Base-by-base conservation (phyloP, 1,140 invertebrate genomes). In the Drosophila navojoa region DNA sequence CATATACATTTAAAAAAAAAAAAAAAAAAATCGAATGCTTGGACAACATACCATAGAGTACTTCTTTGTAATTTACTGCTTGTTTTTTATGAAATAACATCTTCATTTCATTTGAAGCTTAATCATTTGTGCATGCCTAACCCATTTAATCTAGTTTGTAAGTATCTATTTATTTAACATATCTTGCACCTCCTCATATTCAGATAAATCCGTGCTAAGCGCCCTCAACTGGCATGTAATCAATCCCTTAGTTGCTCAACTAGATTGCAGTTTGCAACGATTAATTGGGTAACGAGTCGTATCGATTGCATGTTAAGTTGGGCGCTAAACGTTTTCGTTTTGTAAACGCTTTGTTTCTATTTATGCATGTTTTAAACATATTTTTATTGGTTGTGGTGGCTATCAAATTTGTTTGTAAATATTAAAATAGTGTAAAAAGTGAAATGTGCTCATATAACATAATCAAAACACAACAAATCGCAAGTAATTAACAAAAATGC, bases 351-450 rank as follows among this genome's bases (percentile, higher is more conserved):
- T 44, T 45, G n/a, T 45, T 55, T 49, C n/a, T 35, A 59, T 47
- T 15, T 45, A 25, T 35, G 35, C 71, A 62, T 61, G 59, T 22
- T 19, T 29, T 25, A 16, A 38, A 11, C 35, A 15, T 38, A 13
- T 71, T 45, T 75, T 78, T 16, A 66, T 77, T 81, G 71, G 71
- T 29, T 76, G 62, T 71, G 71, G 68, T 70, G 59, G 19, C 25
- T 54, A n/a, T 40, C 7, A 15, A 53, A 44, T 15, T 42, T 66
- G 44, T 15, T 29, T 19, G 42, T 59, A 15, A 6, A 35, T 40
- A 58, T 49, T 44, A 5, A 52, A 75, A 74, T 52, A 63, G 71
- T 79, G 81, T 58, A n/a, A 62, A 64, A 66, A 66, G 72, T 58
- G 67, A 57, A 67, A 32, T 45, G 71, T 66, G 44, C 10, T 27